Evolutionary conservation across 2,888 invertebrate species (phyloP), one percentile per base, ranked within the genome.

Genomic region (Agelastica alni): DNA sequence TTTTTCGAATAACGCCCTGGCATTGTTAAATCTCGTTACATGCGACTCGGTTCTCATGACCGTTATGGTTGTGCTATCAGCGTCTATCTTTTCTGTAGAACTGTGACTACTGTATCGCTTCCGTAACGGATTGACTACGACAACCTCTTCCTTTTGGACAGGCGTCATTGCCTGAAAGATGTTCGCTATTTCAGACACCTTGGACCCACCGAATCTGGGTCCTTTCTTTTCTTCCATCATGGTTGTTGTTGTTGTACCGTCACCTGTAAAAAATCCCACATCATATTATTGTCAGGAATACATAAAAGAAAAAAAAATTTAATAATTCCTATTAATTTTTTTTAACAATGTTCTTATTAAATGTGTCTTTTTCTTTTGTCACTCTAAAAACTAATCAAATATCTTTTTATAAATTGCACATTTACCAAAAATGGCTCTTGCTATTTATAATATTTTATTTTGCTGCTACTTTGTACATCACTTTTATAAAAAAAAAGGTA

Each of bases 171-270:
- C 63, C 60, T 93, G 92, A 78, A 93, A 93, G 74, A 92, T 89
- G 77, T 92, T 92, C 56, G 93, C 93, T 65, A 93, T 93, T 80
- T 93, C 91, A 61, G 92, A 92, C 71, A 93, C 93, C 81, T 93
- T 93, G 68, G 87, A 85, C 77, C 91, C 90, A 65, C 70, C 73
- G 56, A 67, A 70, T 20, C 76, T 69, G n/a, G 62, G 61, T 14
- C 61, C 62, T 53, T 73, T 75, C 62, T 77, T 77, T 42, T 77
- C 77, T 52, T 76, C 75, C 76, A 76, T 76, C 52, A 39, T 39
- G 17, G 10, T 20, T 39, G n/a, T 3, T 10, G 16, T 36, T 3
- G 14, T 36, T 16, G 17, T 22, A 3, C 20, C 10, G 12, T 2
- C 18, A 12, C 1, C 5, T 5, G 10, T 12, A 20, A 18, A 20